Base-by-base conservation (phyloP, 2,888 invertebrate genomes). In the Troides aeacus region DNA sequence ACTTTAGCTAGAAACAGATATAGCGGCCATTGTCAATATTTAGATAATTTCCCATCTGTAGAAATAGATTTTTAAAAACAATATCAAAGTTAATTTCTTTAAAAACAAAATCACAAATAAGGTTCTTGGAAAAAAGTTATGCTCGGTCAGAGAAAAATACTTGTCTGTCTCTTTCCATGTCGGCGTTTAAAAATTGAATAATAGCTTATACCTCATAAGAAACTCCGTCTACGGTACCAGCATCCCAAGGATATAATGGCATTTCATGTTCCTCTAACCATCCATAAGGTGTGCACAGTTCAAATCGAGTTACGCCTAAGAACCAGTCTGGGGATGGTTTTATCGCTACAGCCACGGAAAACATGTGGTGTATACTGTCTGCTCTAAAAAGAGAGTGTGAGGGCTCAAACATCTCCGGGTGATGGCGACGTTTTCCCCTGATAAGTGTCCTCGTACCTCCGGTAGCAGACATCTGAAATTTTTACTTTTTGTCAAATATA, bases 301-400 rank as follows among this genome's bases (percentile, higher is more conserved):
- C 92, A 73, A 90, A 91, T 64, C 79, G 83, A 2, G 84, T 81
- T 1, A 87, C 87, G 0, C 92, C 92, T 8, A 92, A 74, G 72
- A 92, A 92, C 92, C 92, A 92, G 68, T 92, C 92, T 0, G 92
- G 92, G 0, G 92, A 92, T 0, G 92, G 92, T 58, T 84, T 85
- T 83, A 92, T 85, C 5, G 85, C 89, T 8, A 91, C 84, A 0
- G 84, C 85, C 21, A 90, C 73, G 17, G 91, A 90, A 78, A 92
- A 89, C 46, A 89, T 74, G 70, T 92, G 92, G 74, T 92, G 89
- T 62, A 79, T 76, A n/a, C 83, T 81, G 72, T 92, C 91, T 0
- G 87, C 90, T 59, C 92, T 81, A 77, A 92, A 90, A 62, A 92
- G 79, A 0, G 92, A 83, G 50, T 90, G 86, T 0, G 90, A 90